A percentile compares a stretch with the other conserved stretches of the same genome.
These are phyloP conservation scores for Pavo muticus DNA, from an alignment of 2,113 vertebrate species.

Conservation along the genomic window DNA sequence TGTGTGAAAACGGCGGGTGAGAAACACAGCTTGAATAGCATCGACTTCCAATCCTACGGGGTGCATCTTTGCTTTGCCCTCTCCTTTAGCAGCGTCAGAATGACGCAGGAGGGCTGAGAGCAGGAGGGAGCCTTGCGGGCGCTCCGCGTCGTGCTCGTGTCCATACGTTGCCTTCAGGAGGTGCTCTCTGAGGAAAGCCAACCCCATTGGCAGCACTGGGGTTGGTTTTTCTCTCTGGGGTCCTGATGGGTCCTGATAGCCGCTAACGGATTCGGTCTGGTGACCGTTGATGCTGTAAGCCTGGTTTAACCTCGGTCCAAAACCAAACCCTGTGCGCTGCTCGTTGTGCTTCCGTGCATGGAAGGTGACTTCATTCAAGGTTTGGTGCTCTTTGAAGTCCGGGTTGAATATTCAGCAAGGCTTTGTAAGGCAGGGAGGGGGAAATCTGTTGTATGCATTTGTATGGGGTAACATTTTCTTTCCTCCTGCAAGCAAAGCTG, in stretches of 20 bases:
- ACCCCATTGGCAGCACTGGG: not conserved
- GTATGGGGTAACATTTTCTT: constrained; percentile 82
- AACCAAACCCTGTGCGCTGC: constrained; percentile 57
- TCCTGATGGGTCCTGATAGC: not conserved
- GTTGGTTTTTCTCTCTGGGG: constrained; percentile 61
- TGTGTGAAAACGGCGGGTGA: constrained; percentile 35
- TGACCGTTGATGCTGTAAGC: constrained; percentile 47
- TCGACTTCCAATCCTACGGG: constrained; percentile 5
- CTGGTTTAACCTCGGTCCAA: constrained; percentile 55
- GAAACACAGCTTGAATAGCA: constrained; percentile 11
- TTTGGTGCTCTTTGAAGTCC: constrained; percentile 80
- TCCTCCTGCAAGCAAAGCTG: constrained; percentile 81
- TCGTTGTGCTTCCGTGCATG: constrained; percentile 61
- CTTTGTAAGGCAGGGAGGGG: constrained; percentile 70
- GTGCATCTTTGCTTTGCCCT: constrained; percentile 53
- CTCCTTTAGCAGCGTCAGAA: not conserved
- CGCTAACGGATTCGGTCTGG: not conserved
- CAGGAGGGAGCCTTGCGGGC: constrained; percentile 12
- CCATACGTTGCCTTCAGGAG: constrained; percentile 62
- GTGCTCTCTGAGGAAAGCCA: constrained; percentile 46
- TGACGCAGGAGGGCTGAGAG: constrained; percentile 3
- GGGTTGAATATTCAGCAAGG: constrained; percentile 69
- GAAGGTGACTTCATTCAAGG: constrained; percentile 71
- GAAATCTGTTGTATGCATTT: constrained; percentile 73
- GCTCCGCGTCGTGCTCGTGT: constrained; percentile 41